Conservation (phyloP, 2,797 vertebrate species). For the Poeciliopsis gracilis region DNA sequence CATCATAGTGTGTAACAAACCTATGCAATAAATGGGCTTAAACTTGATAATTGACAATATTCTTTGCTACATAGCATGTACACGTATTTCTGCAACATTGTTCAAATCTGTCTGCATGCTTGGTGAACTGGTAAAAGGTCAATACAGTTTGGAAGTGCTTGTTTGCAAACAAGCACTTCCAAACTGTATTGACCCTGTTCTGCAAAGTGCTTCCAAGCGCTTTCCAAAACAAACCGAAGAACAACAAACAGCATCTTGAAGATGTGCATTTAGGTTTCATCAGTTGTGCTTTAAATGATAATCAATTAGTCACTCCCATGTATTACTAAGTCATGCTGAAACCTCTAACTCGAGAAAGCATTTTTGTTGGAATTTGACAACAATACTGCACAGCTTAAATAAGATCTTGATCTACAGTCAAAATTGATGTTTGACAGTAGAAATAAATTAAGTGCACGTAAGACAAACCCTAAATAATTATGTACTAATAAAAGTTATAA, state of each 20-base stretch:
- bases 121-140: background rate
- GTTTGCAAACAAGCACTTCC: background rate
- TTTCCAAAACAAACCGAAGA: background rate
- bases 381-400: background rate
- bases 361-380: background rate
- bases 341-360: background rate
- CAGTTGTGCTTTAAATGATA: background rate
- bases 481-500: background rate
- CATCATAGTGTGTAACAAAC: background rate
- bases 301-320: background rate
- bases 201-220: no score
- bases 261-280: background rate
- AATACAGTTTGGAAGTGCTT: background rate
- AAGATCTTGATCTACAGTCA: background rate
- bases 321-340: background rate
- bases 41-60: background rate
- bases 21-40: background rate
- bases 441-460: background rate
- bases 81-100: background rate
- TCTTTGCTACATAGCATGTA: background rate
- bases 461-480: background rate
- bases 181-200: no score
- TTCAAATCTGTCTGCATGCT: background rate
- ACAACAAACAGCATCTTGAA: background rate
- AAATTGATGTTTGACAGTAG: background rate